These are phyloP conservation scores for Bombus pascuorum DNA, from an alignment of 1,140 invertebrate species.

Conservation along the genomic window DNA sequence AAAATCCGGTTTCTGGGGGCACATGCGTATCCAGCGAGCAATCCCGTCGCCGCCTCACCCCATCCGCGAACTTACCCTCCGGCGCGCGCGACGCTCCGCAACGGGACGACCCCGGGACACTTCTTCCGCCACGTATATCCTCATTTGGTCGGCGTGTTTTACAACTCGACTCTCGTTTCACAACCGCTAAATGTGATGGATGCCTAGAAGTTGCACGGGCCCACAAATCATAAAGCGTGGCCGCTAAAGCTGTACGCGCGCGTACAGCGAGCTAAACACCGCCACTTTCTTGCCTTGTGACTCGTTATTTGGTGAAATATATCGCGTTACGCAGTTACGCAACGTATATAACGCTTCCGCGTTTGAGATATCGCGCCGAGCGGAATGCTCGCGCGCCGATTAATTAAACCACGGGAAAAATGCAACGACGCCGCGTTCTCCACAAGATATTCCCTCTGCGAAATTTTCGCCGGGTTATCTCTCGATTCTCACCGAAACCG, in stretches of 20 bases:
- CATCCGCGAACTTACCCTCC: slow-evolving; percentile 42
- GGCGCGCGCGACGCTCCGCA: slow-evolving; percentile 27
- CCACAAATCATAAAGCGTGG: slow-evolving; percentile 66
- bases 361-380: slow-evolving; percentile 32
- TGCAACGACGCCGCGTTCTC: background rate
- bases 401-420: slow-evolving; percentile 46
- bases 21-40: background rate
- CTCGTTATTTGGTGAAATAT: slow-evolving; percentile 57
- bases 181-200: slow-evolving; percentile 73
- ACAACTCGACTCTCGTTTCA: slow-evolving; percentile 73
- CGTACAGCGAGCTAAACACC: slow-evolving; percentile 3
- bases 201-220: slow-evolving; percentile 57
- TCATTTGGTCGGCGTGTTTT: slow-evolving; percentile 73
- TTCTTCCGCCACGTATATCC: slow-evolving; percentile 73
- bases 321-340: slow-evolving; percentile 56
- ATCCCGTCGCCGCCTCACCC: slow-evolving; percentile 25
- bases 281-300: background rate
- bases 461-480: background rate
- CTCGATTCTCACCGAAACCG: background rate
- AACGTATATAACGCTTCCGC: slow-evolving; percentile 34
- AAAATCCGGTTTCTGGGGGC: slow-evolving; percentile 57
- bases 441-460: background rate
- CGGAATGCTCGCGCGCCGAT: slow-evolving; percentile 27
- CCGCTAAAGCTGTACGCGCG: slow-evolving; percentile 1
- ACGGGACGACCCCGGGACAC: slow-evolving; percentile 64